Evolutionary conservation across 2,888 invertebrate genomes (phyloP).

Genomic region (Chironomus riparius): DNA sequence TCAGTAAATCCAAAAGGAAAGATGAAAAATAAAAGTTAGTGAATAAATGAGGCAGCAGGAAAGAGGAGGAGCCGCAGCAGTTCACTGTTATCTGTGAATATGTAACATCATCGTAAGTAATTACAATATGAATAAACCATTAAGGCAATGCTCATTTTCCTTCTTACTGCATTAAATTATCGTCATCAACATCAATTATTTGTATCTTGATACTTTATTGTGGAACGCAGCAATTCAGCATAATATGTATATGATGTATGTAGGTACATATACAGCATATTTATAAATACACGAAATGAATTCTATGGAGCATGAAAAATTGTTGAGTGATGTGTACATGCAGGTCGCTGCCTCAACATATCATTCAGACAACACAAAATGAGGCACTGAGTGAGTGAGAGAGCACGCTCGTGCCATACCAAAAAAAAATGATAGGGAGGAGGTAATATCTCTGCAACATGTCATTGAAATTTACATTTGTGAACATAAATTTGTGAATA

Average conservation of each 20-base stretch:
- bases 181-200: slow-evolving; percentile 25
- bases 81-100: not conserved
- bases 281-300: not conserved
- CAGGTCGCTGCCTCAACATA: not conserved
- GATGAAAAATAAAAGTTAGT: no score
- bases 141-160: not conserved
- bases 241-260: no score
- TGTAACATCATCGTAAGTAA: slow-evolving; percentile 3
- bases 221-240: not conserved
- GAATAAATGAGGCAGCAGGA: not conserved
- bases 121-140: slow-evolving; percentile 9
- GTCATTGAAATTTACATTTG: slow-evolving; percentile 14
- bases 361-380: not conserved
- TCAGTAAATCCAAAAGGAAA: no score
- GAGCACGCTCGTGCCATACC: not conserved
- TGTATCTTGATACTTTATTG: not conserved
- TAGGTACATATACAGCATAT: no score
- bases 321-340: not conserved
- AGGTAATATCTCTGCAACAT: slow-evolving; percentile 5
- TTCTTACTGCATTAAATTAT: not conserved
- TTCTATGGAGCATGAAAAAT: not conserved
- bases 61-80: not conserved
- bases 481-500: slow-evolving; percentile 8
- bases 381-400: not conserved
- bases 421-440: not conserved